Evolutionary conservation across 2,888 invertebrate species (phyloP).

Genomic region (Pristionchus exspectatus): DNA sequence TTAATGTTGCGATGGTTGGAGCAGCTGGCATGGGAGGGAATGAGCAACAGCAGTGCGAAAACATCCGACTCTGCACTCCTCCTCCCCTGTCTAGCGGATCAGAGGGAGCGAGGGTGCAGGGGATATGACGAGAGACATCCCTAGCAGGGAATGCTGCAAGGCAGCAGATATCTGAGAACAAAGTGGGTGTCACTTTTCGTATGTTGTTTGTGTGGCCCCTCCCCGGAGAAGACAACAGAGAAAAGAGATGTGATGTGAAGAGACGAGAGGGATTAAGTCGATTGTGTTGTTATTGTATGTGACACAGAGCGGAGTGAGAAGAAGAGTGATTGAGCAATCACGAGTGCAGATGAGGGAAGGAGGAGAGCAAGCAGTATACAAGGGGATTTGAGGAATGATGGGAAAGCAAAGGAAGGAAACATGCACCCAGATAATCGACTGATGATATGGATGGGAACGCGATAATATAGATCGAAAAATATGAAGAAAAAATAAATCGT

Average conservation of each 20-base stretch:
- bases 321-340: constrained; percentile 22
- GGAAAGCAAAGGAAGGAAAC: background rate
- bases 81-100: background rate
- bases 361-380: background rate
- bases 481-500: background rate
- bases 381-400: constrained; percentile 9
- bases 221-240: background rate
- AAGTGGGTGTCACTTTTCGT: background rate
- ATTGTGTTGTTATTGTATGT: constrained; percentile 17
- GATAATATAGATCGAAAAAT: background rate
- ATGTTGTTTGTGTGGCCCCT: constrained; percentile 15
- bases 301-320: background rate
- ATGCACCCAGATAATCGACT: background rate
- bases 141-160: background rate
- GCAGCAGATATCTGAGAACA: background rate
- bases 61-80: background rate
- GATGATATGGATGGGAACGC: background rate
- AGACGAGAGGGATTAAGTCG: constrained; percentile 2
- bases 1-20: constrained; percentile 31
- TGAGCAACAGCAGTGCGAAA: background rate
- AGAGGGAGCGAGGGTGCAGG: background rate
- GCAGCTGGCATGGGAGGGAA: background rate
- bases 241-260: background rate
- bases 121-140: background rate
- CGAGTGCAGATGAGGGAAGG: background rate